A percentile compares a stretch with the other conserved stretches of the same genome.
phyloP scores from a whole-genome alignment of 1,140 invertebrate species.

The Trypoxylus dichotomus region DNA sequence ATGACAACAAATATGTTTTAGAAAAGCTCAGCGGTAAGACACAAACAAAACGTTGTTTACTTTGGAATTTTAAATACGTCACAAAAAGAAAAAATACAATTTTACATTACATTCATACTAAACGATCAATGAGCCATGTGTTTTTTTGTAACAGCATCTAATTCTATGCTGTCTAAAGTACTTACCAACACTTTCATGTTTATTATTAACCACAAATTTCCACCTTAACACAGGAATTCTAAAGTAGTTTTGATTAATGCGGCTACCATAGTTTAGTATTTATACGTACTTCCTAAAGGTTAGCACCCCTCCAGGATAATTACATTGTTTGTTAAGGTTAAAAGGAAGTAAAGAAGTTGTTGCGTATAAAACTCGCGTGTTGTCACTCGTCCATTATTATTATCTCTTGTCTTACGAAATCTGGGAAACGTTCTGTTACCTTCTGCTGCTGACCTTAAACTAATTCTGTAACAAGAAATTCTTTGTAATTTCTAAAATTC shows the following conservation, averaged over 20 bases:
- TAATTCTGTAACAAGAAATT: not conserved
- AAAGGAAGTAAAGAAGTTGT: conserved; percentile 8
- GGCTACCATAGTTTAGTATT: not conserved
- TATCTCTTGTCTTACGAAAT: conserved; percentile 3
- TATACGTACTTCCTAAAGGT: conserved; percentile 16
- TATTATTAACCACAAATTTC: not conserved
- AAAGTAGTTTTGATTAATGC: not conserved
- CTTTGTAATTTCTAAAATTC: not conserved
- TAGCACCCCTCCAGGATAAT: conserved; percentile 15
- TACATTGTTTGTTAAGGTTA: conserved; percentile 8
- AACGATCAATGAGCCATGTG: too few relatives aligned
- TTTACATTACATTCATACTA: too few relatives aligned
- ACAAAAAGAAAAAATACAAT: too few relatives aligned
- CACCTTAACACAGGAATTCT: not conserved
- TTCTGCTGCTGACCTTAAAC: conserved; percentile 11
- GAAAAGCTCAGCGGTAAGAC: too few relatives aligned
- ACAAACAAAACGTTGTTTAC: too few relatives aligned
- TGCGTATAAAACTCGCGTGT: conserved; percentile 15
- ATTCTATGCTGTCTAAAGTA: not conserved
- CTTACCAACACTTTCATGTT: conserved; percentile 6
- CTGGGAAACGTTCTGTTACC: conserved; percentile 6
- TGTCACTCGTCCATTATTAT: conserved; percentile 7
- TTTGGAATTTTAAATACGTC: too few relatives aligned
- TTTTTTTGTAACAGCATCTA: not conserved
- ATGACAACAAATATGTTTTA: too few relatives aligned